Conservation (phyloP, 2,113 vertebrate species). For the Pituophis catenifer region DNA sequence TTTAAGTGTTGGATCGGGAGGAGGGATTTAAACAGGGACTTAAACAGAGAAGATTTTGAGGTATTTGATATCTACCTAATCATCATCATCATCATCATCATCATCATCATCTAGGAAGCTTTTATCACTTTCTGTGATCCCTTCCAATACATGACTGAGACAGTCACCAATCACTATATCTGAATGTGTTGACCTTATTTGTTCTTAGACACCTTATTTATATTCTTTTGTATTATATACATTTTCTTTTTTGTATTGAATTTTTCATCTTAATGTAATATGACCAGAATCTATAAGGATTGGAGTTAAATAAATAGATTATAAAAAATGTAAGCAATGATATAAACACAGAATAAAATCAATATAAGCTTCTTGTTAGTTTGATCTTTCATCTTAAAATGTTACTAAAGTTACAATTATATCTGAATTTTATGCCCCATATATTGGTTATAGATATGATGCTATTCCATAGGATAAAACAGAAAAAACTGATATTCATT, state of each 20-base stretch:
- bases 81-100: not conserved
- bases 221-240: not conserved
- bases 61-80: not conserved
- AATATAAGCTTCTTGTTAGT: not conserved
- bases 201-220: not conserved
- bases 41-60: not conserved
- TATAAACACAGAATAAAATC: not conserved
- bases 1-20: not conserved
- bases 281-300: not conserved
- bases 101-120: not conserved
- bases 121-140: not conserved
- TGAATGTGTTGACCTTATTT: not conserved
- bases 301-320: not conserved
- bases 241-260: not conserved
- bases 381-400: not conserved
- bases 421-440: not conserved
- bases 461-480: not conserved
- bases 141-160: not conserved
- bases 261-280: not conserved
- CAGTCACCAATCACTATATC: not conserved
- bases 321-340: not conserved
- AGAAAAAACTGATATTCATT: not conserved
- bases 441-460: not conserved
- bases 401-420: not conserved
- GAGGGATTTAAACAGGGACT: not conserved